These are phyloP conservation scores for Lysandra bellargus DNA, from an alignment of 2,888 invertebrate species.

Conservation along the genomic window DNA sequence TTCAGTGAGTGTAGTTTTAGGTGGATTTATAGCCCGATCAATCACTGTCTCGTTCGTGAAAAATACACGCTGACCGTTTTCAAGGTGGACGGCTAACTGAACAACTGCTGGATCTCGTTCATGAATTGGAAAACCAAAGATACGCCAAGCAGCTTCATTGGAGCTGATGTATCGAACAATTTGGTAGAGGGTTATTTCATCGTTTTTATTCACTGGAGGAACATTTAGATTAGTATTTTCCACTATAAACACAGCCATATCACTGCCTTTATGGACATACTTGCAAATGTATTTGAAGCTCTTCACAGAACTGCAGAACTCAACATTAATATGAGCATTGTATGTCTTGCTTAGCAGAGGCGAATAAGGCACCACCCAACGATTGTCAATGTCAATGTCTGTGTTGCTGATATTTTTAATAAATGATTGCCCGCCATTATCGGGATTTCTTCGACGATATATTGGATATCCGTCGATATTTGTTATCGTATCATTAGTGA, in stretches of 20 bases:
- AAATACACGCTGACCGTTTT: constrained; percentile 38
- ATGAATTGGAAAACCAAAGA: constrained; percentile 38
- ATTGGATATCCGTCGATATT: constrained; percentile 40
- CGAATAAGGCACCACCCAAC: not conserved
- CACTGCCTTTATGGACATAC: not conserved
- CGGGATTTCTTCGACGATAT: constrained; percentile 38
- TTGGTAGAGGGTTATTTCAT: no score
- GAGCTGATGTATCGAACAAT: no score
- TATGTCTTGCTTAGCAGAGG: not conserved
- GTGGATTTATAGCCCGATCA: no score
- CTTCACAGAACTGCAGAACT: not conserved
- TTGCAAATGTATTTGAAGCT: not conserved
- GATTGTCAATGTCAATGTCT: not conserved
- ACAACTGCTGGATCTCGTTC: constrained; percentile 39
- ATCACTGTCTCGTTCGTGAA: no score
- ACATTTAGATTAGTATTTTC: no score
- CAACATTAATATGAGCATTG: not conserved
- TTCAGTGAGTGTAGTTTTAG: no score
- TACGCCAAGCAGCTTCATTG: constrained; percentile 39
- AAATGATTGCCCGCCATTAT: no score
- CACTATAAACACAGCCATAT: not conserved
- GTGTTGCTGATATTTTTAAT: no score
- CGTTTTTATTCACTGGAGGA: no score
- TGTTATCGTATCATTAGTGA: constrained; percentile 40
- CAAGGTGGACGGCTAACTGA: constrained; percentile 39